Conservation (phyloP, 2,888 invertebrate species). For the Ophioninae sp. region DNA sequence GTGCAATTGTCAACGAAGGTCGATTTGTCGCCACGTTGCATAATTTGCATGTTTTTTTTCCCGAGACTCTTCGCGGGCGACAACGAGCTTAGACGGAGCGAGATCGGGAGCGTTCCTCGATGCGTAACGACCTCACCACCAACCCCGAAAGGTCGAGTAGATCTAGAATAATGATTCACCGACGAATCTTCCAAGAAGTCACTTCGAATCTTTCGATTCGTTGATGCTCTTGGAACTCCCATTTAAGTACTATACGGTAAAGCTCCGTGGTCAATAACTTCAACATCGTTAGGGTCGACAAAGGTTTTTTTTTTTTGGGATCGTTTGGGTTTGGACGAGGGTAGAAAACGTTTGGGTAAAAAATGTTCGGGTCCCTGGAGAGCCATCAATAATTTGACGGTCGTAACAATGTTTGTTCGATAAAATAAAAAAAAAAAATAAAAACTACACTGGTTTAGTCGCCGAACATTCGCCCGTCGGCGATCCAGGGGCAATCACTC, state of each 20-base stretch:
- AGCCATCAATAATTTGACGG: conserved; percentile 65
- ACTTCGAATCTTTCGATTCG: background rate
- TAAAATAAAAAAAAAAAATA: conserved; percentile 64
- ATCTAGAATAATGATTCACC: background rate
- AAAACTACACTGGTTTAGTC: conserved; percentile 64
- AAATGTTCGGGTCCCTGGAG: conserved; percentile 44
- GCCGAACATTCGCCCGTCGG: conserved; percentile 47
- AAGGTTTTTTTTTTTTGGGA: conserved; percentile 8
- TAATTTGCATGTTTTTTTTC: conserved; percentile 52
- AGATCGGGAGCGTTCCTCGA: conserved; percentile 9
- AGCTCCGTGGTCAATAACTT: too few relatives aligned
- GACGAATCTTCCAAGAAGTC: background rate
- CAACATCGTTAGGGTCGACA: too few relatives aligned
- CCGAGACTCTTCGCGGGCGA: conserved; percentile 14
- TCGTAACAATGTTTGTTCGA: conserved; percentile 68
- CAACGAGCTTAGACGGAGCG: conserved; percentile 37
- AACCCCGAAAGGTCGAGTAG: background rate
- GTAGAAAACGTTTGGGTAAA: conserved; percentile 19
- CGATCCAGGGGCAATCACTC: background rate
- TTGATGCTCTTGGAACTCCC: too few relatives aligned
- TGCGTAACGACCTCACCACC: too few relatives aligned
- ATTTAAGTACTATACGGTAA: too few relatives aligned
- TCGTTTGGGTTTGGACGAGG: background rate
- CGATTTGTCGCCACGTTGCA: conserved; percentile 36
- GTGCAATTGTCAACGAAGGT: conserved; percentile 30